Evolutionary conservation across 2,113 vertebrate species (phyloP), one percentile per base, ranked within the genome.

Genomic region (Cisticola juncidis): DNA sequence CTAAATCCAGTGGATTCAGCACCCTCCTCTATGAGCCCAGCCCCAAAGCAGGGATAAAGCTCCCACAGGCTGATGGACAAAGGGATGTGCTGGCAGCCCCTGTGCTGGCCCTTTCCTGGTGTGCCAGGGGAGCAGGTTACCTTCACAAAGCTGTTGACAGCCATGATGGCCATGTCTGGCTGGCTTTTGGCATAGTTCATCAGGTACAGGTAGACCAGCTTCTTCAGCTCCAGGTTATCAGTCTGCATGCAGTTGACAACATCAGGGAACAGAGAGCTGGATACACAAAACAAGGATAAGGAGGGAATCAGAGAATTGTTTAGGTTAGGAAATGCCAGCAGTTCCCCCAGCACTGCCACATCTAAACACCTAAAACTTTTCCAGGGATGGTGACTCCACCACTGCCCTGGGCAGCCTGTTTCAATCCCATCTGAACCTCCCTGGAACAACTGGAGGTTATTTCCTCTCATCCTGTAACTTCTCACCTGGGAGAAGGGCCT

Each of bases 161-260:
- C 99, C 99, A 99, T 99, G 97, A 99, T 99, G 97, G 99, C 99
- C 99, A 99, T 99, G 94, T 99, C 99, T 14, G 99, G 99, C 92
- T 99, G 99, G 81, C 99, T 99, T 94, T 99, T 99, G 97, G 99
- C 99, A 0, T 99, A 99, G 97, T 99, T 99, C 99, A 99, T 99
- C 88, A 99, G 96, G 96, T 99, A 99, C 20, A 99, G 98, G 92
- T 99, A 99, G 22, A 99, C 99, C 68, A 99, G 97, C 96, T 99
- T 99, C 98, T 99, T 99, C 95, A 99, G 97, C 95, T 99, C 99
- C 98, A 99, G 96, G 97, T 99, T 99, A 97, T 99, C 99, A 0
- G 99, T 99, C 98, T 99, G 99, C 99, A 99, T 99, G 96, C 99
- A 99, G 98, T 99, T 99, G 90, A 99, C 99, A 96, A 99, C 99